These are phyloP conservation scores for Serilophus lunatus DNA, from an alignment of 2,113 vertebrate genomes.

Conservation along the genomic window DNA sequence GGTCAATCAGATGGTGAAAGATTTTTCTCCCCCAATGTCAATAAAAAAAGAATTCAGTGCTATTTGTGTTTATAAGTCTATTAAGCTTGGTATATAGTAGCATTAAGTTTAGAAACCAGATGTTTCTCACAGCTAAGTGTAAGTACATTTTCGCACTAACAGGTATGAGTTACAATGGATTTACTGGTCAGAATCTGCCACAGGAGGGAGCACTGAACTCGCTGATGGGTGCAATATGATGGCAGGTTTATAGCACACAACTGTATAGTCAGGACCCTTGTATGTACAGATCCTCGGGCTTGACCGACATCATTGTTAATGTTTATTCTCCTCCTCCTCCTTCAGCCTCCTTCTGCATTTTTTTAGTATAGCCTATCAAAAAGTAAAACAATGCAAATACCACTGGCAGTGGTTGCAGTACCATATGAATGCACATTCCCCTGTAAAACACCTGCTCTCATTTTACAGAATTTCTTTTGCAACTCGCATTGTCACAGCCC, in stretches of 20 bases:
- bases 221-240: not conserved
- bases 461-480: not conserved
- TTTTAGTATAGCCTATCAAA: not conserved
- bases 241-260: too few relatives aligned
- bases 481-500: rapidly evolving
- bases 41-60: slow-evolving; percentile 84
- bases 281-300: rapidly evolving
- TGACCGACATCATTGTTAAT: not conserved
- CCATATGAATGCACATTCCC: not conserved
- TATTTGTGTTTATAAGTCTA: slow-evolving; percentile 63
- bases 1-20: slow-evolving; percentile 91
- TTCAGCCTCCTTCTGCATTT: not conserved
- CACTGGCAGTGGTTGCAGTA: not conserved
- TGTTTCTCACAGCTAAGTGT: not conserved
- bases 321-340: not conserved
- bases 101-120: not conserved
- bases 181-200: slow-evolving; percentile 26
- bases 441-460: not conserved
- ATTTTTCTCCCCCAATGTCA: slow-evolving; percentile 87
- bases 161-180: not conserved
- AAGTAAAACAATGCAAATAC: not conserved
- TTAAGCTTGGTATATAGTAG: not conserved
- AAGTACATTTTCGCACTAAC: not conserved
- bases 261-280: not conserved
- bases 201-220: slow-evolving; percentile 64